Conservation (phyloP, 1,140 invertebrate genomes). For the Gerris buenoi region DNA sequence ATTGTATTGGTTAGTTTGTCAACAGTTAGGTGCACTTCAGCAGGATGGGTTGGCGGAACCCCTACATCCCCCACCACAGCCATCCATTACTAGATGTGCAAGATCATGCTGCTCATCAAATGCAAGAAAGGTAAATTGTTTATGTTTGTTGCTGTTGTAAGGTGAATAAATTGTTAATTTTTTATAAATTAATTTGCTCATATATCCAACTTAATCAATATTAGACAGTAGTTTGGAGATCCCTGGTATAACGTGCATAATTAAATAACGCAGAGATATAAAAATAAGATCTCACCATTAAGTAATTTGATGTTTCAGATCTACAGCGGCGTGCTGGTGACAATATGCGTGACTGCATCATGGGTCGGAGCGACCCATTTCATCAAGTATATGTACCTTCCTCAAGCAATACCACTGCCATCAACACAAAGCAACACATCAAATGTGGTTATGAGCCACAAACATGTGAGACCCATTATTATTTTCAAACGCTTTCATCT, state of each 20-base stretch:
- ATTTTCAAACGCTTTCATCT: too few species aligned
- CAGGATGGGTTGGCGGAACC: conserved; percentile 23
- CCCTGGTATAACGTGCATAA: too few species aligned
- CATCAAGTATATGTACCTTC: conserved; percentile 65
- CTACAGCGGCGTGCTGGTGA: conserved; percentile 73
- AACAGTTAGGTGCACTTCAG: not conserved
- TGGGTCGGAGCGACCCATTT: conserved; percentile 80
- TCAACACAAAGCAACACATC: not conserved
- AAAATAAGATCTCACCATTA: too few species aligned
- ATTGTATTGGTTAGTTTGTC: not conserved
- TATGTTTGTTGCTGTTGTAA: too few species aligned
- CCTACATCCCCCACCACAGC: not conserved
- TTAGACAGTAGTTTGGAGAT: too few species aligned
- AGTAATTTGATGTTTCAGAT: conserved; percentile 55
- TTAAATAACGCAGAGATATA: too few species aligned
- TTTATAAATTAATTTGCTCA: too few species aligned
- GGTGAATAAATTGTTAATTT: too few species aligned
- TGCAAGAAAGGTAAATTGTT: conserved; percentile 47
- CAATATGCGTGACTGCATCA: conserved; percentile 62
- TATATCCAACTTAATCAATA: too few species aligned
- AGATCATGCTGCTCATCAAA: conserved; percentile 51
- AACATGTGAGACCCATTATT: too few species aligned
- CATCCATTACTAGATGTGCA: conserved; percentile 35
- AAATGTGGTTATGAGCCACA: not conserved
- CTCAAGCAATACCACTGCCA: not conserved